A percentile compares a stretch with the other conserved stretches of the same genome.
Conservation (phyloP, 2,888 invertebrate genomes). For the Chaetogeoica ovagalla region DNA sequence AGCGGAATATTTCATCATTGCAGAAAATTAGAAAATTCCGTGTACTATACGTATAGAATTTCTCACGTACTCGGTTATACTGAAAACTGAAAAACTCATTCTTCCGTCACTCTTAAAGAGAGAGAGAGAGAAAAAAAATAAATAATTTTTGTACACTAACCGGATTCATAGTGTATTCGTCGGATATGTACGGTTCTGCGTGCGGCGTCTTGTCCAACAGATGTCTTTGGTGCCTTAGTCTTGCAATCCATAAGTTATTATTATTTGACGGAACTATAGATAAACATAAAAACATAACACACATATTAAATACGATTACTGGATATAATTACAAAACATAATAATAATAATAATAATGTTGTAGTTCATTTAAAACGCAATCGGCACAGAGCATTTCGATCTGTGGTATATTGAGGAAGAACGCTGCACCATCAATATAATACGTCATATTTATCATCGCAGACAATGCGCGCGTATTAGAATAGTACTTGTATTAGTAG, state of each 20-base stretch:
- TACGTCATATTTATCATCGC: no score
- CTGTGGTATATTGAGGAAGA: no score
- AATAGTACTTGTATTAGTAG: no score
- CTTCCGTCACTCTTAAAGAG: not conserved
- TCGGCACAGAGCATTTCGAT: no score
- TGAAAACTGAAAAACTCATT: no score
- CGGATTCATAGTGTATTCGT: conserved; percentile 23
- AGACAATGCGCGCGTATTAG: no score
- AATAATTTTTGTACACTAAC: conserved; percentile 7
- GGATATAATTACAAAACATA: no score
- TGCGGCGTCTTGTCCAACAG: conserved; percentile 24
- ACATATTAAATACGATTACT: not conserved
- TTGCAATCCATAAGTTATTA: conserved; percentile 35
- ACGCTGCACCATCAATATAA: no score
- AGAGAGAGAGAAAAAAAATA: no score
- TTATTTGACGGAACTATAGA: conserved; percentile 26
- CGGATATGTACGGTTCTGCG: conserved; percentile 39
- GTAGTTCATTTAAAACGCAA: no score
- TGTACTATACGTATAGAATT: not conserved
- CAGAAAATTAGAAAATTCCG: not conserved
- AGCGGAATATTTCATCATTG: not conserved
- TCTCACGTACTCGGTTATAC: not conserved
- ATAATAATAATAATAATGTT: no score
- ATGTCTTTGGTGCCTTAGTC: conserved; percentile 45
- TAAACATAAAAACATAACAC: not conserved